Base-by-base conservation (phyloP, 2,888 invertebrate genomes). In the Cinara cedri region DNA sequence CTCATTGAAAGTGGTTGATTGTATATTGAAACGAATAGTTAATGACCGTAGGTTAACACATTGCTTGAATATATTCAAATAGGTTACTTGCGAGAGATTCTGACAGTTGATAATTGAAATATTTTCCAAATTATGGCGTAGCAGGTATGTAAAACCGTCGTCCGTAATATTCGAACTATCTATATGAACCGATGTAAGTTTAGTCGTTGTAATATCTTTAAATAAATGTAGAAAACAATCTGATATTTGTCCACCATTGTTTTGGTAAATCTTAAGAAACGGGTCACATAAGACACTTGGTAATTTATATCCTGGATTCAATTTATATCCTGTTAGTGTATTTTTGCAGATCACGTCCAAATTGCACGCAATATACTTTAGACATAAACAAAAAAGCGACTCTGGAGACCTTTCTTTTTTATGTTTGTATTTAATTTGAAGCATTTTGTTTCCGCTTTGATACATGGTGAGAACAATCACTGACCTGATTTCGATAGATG, bases 71-170 rank as follows among this genome's bases (percentile, higher is more conserved):
- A 96, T 89, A 80, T 89, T 87, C 81, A 90, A 89, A 82, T 95
- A 88, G 26, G 91, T 89, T 26, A 87, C 85, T 60, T 89, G 87
- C 0, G 91, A 90, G 63, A 95, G 86, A 82, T 89, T 88, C 82
- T 89, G 88, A 85, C 94, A 94, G 83, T 93, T 91, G 80, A 90
- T 89, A 82, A 96, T 87, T 83, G 94, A 92, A 68, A 97, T 86
- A 82, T 92, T 91, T 16, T 88, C 87, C 55, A 94, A 88, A 82
- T 91, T 90, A 86, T 96, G 96, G 71, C 89, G 88, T 85, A 93
- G 87, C 19, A 96, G 86, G 72, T 89, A 89, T 83, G 89, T 88
- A 70, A 96, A 86, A 80, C 93, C 92, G 81, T 88, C 87, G 85
- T 93, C 92, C 13, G 91, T 91, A 65, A 96, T 89, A 55, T 89